Evolutionary conservation across 2,888 invertebrate genomes (phyloP), one percentile per base, ranked within the genome.

Genomic region (Tachina grossa): DNA sequence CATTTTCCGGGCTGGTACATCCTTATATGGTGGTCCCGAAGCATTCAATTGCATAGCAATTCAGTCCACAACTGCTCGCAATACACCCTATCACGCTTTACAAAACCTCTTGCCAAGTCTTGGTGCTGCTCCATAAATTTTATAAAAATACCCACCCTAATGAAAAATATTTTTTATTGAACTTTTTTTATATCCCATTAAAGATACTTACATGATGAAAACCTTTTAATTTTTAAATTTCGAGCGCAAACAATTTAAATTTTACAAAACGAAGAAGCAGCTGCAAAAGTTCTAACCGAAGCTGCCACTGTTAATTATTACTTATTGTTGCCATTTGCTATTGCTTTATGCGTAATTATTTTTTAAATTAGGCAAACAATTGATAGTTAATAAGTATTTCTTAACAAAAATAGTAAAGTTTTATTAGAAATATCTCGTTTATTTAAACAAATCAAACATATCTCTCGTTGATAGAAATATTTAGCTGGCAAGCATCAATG

Each of bases 71-170:
- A 16, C 19, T 45, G 5, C 8, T 63, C 63, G 1, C 16, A 19
- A n/a, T 45, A 8, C 19, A 63, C 22, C 63, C 45, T 45, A 16
- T 43, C 63, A 43, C 63, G 45, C n/a, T 63, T 63, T 10, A 63
- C 41, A n/a, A 45, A 63, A n/a, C 43, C 63, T 39, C 39, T 39
- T n/a, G 41, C 41, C n/a, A 41, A 61, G 31, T 41, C 63, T 5
- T 43, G 16, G 41, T 63, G 63, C 45, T 19, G 43, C 45, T 63
- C 45, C 43, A 63, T 19, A 45, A 45, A 63, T 16, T 63, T 63
- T 41, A 59, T 14, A 14, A 59, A 59, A 41, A 57, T 31, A 19
- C 31, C 57, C 0, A n/a, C 59, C 51, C 51, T 47, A 13, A 47
- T 47, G 5, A 22, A 47, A 47, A 47, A 47, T 47, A 47, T 47